Evolutionary conservation across 2,113 vertebrate species (phyloP), one percentile per base, ranked within the genome.

Genomic region (Xiphias gladius): DNA sequence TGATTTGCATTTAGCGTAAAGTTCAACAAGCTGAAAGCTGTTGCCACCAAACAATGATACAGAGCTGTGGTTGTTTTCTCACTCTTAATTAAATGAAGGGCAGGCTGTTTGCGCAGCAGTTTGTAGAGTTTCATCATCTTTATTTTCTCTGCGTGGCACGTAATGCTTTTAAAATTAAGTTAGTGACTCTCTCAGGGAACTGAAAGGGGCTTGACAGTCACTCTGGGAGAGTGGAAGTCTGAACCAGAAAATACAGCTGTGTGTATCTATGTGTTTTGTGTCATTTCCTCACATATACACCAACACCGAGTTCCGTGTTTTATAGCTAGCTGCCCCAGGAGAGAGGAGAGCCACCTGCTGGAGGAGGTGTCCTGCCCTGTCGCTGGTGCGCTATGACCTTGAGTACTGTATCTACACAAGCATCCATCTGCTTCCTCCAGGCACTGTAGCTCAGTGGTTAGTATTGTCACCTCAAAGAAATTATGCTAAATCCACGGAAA

Each of bases 321-420:
- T 76, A 89, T 85, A 79, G 86, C 84, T 61, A 67, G 68, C 76
- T 76, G 57, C 79, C 91, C 82, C 89, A 55, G 74, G 91, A 92
- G 93, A 90, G 61, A 80, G 54, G 26, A 80, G 89, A 90, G 87
- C 86, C 91, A 92, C 91, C 92, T 93, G 88, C 86, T 86, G 89
- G 88, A 89, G 74, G 80, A 84, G 81, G 79, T 87, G 26, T 50
- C 62, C 59, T 68, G 77, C 70, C 86, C 54, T 43, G 66, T 46
- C 71, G 78, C 79, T 22, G 79, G 55, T 79, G 46, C 59, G 52
- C 52, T 69, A 7, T 64, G 86, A 88, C 87, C 93, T 92, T 92
- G 84, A 65, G 43, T 78, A 75, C 83, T 35, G 32, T 35, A 35
- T 35, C 66, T 76, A 81, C 65, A 70, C 76, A 83, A 64, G 35